These are phyloP conservation scores for Eriocheir sinensis DNA, from an alignment of 1,140 invertebrate genomes.

Conservation along the genomic window DNA sequence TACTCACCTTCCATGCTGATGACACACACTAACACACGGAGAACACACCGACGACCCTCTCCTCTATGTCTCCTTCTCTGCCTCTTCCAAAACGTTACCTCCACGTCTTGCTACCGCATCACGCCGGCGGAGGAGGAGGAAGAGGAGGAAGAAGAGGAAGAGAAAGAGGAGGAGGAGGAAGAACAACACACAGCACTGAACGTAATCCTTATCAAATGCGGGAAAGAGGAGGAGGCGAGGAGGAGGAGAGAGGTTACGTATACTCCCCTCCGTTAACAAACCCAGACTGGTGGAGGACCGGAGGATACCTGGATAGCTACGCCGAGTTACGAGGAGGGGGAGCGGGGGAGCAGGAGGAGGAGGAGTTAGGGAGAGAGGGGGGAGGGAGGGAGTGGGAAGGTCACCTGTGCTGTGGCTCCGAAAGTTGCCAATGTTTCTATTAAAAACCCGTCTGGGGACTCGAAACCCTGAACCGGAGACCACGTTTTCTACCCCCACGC, in stretches of 20 bases:
- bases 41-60: not conserved
- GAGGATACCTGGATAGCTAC: not conserved
- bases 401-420: not conserved
- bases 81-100: not conserved
- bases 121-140: not conserved
- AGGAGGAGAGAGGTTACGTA: not conserved
- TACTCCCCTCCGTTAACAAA: too few species aligned
- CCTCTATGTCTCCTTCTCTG: not conserved
- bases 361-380: not conserved
- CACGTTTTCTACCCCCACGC: too few species aligned
- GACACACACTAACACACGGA: not conserved
- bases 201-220: not conserved
- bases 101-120: not conserved
- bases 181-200: not conserved
- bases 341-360: not conserved
- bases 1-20: not conserved
- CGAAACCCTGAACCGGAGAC: too few species aligned
- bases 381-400: not conserved
- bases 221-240: not conserved
- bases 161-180: not conserved
- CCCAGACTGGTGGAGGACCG: too few species aligned
- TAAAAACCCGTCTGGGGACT: too few species aligned
- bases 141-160: not conserved
- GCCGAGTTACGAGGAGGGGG: not conserved
- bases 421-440: too few species aligned